Percentiles rank a stretch among this genome's conserved stretches.
Conservation (phyloP, 2,888 invertebrate species). For the Apodemia hepburni region DNA sequence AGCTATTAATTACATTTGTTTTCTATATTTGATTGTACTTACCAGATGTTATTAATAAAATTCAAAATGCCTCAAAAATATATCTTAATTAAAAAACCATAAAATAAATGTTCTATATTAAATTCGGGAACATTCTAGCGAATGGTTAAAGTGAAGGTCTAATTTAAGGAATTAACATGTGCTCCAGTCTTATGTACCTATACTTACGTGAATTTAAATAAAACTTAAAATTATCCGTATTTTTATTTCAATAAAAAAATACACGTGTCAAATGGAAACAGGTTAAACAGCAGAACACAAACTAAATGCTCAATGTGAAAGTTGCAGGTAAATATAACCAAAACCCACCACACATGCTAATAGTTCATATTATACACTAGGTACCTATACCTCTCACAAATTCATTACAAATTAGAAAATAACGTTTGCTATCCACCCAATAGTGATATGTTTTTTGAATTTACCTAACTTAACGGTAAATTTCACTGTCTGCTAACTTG, state of each 20-base stretch:
- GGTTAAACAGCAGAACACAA: slow-evolving; percentile 7
- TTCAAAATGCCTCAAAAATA: slow-evolving; percentile 64
- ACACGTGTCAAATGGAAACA: slow-evolving; percentile 50
- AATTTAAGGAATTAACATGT: slow-evolving; percentile 5
- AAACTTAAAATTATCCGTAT: slow-evolving; percentile 66
- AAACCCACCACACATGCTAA: background rate
- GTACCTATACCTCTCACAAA: background rate
- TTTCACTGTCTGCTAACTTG: background rate
- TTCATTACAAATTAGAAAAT: background rate
- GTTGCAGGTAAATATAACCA: background rate
- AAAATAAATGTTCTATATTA: slow-evolving; percentile 24
- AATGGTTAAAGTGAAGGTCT: slow-evolving; percentile 7
- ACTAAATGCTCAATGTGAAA: slow-evolving; percentile 19
- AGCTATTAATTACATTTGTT: slow-evolving; percentile 27
- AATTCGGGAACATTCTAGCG: slow-evolving; percentile 6
- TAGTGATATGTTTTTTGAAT: background rate
- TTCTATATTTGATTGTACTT: slow-evolving; percentile 59
- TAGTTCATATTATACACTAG: background rate
- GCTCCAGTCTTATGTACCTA: slow-evolving; percentile 11
- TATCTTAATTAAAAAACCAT: slow-evolving; percentile 60
- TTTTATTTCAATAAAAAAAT: slow-evolving; percentile 69
- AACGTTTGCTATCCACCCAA: background rate
- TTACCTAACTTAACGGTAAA: background rate
- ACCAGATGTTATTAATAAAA: slow-evolving; percentile 52
- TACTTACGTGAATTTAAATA: slow-evolving; percentile 55